These are phyloP conservation scores for Falco biarmicus DNA, from an alignment of 2,797 vertebrate genomes.

Conservation along the genomic window DNA sequence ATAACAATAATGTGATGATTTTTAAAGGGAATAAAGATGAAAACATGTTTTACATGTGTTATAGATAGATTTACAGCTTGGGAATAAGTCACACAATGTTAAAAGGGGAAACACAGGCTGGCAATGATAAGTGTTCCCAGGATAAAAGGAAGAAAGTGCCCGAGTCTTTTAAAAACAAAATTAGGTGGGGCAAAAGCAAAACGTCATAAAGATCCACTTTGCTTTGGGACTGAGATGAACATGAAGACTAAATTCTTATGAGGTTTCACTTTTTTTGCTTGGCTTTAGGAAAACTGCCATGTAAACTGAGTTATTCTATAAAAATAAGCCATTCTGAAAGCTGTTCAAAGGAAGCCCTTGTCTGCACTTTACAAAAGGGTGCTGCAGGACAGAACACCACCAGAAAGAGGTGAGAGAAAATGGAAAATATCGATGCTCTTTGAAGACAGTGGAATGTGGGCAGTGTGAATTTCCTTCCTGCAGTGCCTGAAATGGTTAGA, in stretches of 20 bases:
- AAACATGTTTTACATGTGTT: not conserved
- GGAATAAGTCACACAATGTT: not conserved
- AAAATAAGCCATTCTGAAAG: not conserved
- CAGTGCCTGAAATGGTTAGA: not conserved
- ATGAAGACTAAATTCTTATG: not conserved
- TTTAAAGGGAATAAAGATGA: not conserved
- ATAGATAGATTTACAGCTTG: not conserved
- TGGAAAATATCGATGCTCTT: not conserved
- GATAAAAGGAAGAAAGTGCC: not conserved
- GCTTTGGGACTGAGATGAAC: not conserved
- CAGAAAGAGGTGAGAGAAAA: not conserved
- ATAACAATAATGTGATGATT: not conserved
- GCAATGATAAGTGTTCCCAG: not conserved
- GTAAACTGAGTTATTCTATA: not conserved
- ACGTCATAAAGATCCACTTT: not conserved
- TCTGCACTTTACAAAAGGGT: not conserved
- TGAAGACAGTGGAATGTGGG: not conserved
- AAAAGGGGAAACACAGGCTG: not conserved
- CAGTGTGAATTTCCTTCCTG: not conserved
- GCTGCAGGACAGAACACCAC: not conserved
- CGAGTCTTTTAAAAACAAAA: not conserved
- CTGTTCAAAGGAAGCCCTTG: not conserved
- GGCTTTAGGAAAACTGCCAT: not conserved
- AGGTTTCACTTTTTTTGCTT: not conserved
- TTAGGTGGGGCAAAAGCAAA: not conserved